Base-by-base conservation (phyloP, 2,888 invertebrate genomes). In the Carpatolechia fugitivella region DNA sequence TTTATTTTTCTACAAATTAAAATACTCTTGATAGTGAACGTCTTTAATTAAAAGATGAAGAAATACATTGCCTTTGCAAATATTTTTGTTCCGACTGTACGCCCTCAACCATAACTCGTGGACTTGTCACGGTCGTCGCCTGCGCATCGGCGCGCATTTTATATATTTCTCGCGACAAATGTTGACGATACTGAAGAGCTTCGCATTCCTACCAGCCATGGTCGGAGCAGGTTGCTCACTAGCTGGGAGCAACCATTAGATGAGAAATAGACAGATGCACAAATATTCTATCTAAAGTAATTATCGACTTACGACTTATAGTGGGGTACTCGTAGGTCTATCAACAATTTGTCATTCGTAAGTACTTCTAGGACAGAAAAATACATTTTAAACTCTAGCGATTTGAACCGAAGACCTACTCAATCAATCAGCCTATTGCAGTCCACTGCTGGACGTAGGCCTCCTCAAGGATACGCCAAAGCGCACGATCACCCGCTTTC, bases 161-260 rank as follows among this genome's bases (percentile, higher is more conserved):
- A n/a, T 20, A 44, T n/a, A 24, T 24, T n/a, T 44, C 44, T 18
- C 24, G 44, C 24, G 44, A 44, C 44, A 44, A 44, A 44, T 24
- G 24, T 6, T 29, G 44, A 44, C 44, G 44, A n/a, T 20, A n/a
- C 44, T 20, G 14, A 11, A n/a, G 29, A n/a, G 44, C n/a, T 3
- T 24, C 8, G 13, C 29, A 44, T 44, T 24, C 44, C 44, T 10
- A 44, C 44, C 13, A 6, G 44, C n/a, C n/a, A 20, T 29, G n/a
- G 29, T 24, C 24, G 13, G 11, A 7, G 40, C 44, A 29, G 44
- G 24, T 44, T 33, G 3, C 10, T 33, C 3, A n/a, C n/a, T 33
- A 33, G 29, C 24, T n/a, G 6, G 13, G 29, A 33, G 24, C 24
- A 24, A 24, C 10, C 14, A 11, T 38, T 38, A 38, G 38, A 41